Evolutionary conservation across 2,797 vertebrate genomes (phyloP), one percentile per base, ranked within the genome.

Genomic region (Bryconaethiops microstoma): DNA sequence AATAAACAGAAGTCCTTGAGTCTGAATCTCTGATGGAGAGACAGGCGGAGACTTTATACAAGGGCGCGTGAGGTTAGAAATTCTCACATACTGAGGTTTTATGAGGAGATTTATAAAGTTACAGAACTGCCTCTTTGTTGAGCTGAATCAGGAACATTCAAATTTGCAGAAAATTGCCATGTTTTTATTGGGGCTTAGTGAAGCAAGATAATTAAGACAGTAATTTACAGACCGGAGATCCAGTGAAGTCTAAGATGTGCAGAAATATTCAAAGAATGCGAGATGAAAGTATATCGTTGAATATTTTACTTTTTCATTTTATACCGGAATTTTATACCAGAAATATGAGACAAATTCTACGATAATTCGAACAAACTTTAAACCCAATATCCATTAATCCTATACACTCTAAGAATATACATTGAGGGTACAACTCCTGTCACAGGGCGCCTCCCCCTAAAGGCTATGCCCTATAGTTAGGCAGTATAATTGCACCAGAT

Each of bases 1-100:
- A 73, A 55, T 35, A 68, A 42, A 50, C 73, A 62, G 29, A 57
- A 23, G 57, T 76, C 59, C 50, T 62, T 78, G 55, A 62, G 25
- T 62, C 60, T 2, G 8, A 35, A 70, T 50, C 63, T 40, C 63
- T 65, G 35, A 2, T 5, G 48, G n/a, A 71, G 23, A 21, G 3
- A 54, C 45, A 64, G 29, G 7, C 1, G 7, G 10, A 10, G 35
- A 16, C 6, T 55, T 48, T 21, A 59, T 45, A 67, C 19, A 5
- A 54, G 48, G 70, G 52, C n/a, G 12, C 1, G 9, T 6, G 25
- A 21, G 70, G 52, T 73, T 57, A 73, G 70, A 12, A 19, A 39
- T 16, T 54, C 17, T 5, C 23, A n/a, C 19, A 23, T 67, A 19
- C 21, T 67, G 64, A 67, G 14, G n/a, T 70, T 45, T 71, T 71